Evolutionary conservation across 2,888 invertebrate species (phyloP).

Genomic region (Tanytarsus gracilentus): DNA sequence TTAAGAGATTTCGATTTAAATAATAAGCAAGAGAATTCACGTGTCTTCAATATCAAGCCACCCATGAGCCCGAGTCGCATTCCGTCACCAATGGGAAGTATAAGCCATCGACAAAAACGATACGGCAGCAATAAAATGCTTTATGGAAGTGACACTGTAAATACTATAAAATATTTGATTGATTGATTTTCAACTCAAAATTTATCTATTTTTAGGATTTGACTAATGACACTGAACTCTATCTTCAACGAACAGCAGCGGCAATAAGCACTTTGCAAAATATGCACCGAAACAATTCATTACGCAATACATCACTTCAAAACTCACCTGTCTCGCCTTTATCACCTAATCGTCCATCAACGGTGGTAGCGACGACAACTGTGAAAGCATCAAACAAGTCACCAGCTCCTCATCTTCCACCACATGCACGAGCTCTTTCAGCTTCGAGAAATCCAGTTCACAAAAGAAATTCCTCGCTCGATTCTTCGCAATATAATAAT

Average conservation of each 20-base stretch:
- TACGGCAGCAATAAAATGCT: constrained; percentile 41
- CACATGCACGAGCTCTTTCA: constrained; percentile 22
- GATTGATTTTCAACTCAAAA: neutral
- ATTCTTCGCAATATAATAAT: constrained; percentile 19
- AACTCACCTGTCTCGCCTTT: constrained; percentile 3
- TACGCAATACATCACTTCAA: constrained; percentile 17
- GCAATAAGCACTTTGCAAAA: constrained; percentile 40
- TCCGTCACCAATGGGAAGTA: constrained; percentile 59
- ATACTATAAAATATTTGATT: neutral
- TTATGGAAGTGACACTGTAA: constrained; percentile 33
- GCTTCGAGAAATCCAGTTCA: constrained; percentile 28
- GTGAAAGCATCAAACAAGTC: constrained; percentile 25
- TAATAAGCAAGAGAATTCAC: constrained; percentile 4
- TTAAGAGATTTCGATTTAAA: constrained; percentile 16
- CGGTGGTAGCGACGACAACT: constrained; percentile 32
- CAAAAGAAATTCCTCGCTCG: constrained; percentile 33
- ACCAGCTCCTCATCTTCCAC: constrained; percentile 32
- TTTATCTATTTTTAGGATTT: constrained; percentile 44
- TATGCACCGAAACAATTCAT: constrained; percentile 33
- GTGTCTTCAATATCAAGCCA: constrained; percentile 32
- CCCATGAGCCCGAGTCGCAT: constrained; percentile 58
- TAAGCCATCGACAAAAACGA: constrained; percentile 35
- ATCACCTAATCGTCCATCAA: constrained; percentile 9
- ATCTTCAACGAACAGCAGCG: constrained; percentile 48
- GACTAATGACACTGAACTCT: constrained; percentile 46